Base-by-base conservation (phyloP, 2,797 vertebrate species). In the Coranthus polyacanthus region DNA sequence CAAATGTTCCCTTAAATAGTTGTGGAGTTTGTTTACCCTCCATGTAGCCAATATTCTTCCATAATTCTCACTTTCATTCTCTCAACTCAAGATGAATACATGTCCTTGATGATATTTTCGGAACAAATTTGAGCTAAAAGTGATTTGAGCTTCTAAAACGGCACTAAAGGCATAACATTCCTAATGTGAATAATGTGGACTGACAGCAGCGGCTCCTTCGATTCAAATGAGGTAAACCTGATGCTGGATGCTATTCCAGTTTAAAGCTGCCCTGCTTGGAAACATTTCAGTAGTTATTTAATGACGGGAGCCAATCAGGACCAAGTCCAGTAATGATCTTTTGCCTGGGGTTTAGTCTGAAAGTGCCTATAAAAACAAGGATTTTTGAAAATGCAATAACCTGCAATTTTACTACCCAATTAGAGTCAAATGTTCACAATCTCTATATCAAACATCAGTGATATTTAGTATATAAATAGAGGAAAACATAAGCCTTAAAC, bases 221-320 rank as follows among this genome's bases (percentile, higher is more conserved):
- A 7, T 66, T 50, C 7, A 43, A 64, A 66, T 49, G 36, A 75
- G 67, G 43, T 60, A 24, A 80, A 78, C 57, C 54, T 51, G 57
- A 59, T 64, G 59, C 61, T 70, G 16, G 39, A 67, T 46, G 34
- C 50, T 36, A 53, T 37, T 53, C 46, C 49, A 52, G 44, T 42
- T 61, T 20, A 49, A 47, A 6, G 60, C 57, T 53, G 51, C 6
- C 37, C 45, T 18, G 6, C 42, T 55, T 74, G 64, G 68, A 80
- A 45, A 61, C 26, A 60, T 57, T 32, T 68, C 29, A 54, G 50
- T n/a, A 18, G 39, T 29, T 22, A 20, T 66, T 77, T 72, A 70
- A 65, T 51, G 51, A 75, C 13, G 2, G 39, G 50, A 66, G 52
- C 65, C 71, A 80, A 67, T 76, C 63, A 68, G 61, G 67, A 59